Evolutionary conservation across 53 echinoderm and acorn worm species (phyloP).

Genomic region (Patiria pectinifera): DNA sequence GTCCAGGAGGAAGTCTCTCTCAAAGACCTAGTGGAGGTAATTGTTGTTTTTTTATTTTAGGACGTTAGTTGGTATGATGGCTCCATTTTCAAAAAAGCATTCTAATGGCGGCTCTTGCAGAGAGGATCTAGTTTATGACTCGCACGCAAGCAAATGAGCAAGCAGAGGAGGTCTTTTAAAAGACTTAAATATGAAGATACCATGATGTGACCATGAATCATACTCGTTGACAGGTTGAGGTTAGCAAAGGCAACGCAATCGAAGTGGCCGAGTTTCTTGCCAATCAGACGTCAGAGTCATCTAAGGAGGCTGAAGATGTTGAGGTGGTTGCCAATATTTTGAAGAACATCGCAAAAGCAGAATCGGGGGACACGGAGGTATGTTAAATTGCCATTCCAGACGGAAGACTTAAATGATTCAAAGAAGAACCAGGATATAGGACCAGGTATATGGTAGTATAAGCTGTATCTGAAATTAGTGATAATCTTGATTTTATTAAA

Average conservation of each 20-base stretch:
- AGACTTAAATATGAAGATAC: too few relatives aligned
- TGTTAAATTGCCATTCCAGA: neutral
- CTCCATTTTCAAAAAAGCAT: neutral
- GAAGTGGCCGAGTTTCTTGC: slow-evolving; percentile 49
- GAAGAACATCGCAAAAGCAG: neutral
- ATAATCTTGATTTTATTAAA: neutral
- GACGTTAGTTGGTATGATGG: neutral
- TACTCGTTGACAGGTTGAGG: slow-evolving; percentile 18
- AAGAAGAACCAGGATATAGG: too few relatives aligned
- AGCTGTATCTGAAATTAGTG: too few relatives aligned
- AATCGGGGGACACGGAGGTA: slow-evolving; percentile 6
- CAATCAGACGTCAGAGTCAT: slow-evolving; percentile 28
- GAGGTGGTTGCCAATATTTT: slow-evolving; percentile 2
- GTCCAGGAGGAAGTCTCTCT: neutral
- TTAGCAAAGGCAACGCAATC: slow-evolving; percentile 25
- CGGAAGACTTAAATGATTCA: too few relatives aligned
- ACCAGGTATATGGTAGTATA: too few relatives aligned
- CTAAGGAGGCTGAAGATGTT: neutral
- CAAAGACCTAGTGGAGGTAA: slow-evolving; percentile 4
- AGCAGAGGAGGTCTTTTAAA: too few relatives aligned
- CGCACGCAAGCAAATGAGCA: too few relatives aligned
- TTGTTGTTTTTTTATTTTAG: neutral
- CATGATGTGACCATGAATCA: neutral
- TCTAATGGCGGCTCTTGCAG: neutral
- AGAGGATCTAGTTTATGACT: too few relatives aligned